Conservation (phyloP, 2,888 invertebrate species). For the Synergus japonicus region DNA sequence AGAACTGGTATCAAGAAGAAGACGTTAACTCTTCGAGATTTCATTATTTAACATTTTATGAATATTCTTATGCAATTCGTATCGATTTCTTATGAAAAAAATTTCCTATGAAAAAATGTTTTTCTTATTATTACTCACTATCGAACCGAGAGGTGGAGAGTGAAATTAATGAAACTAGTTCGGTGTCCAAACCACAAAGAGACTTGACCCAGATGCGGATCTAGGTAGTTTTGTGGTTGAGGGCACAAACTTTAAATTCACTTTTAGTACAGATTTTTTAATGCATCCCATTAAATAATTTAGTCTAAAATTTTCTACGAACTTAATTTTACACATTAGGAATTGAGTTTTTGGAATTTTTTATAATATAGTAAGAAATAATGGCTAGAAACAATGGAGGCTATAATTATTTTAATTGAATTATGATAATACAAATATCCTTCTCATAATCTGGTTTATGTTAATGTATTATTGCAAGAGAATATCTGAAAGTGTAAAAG, state of each 20-base stretch:
- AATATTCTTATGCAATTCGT: not conserved
- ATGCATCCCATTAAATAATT: not conserved
- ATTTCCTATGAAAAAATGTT: no score
- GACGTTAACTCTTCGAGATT: not conserved
- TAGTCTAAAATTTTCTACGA: no score
- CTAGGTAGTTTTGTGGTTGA: not conserved
- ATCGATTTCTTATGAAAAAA: no score
- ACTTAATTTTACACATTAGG: no score
- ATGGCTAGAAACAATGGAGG: no score
- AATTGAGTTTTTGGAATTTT: no score
- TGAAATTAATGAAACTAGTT: not conserved
- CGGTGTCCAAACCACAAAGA: not conserved
- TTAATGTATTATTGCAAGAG: not conserved
- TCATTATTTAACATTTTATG: not conserved
- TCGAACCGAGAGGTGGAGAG: not conserved
- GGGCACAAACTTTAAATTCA: not conserved
- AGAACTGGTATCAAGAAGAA: not conserved
- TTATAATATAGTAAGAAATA: no score
- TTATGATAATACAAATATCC: not conserved
- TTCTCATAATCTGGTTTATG: not conserved
- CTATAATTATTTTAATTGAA: not conserved
- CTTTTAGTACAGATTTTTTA: not conserved
- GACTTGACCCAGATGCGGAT: not conserved
- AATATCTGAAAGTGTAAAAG: conserved; percentile 1
- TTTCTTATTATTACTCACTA: not conserved